These are phyloP conservation scores for Anguilla pacifica DNA, from an alignment of 2,797 vertebrate species.

Conservation along the genomic window DNA sequence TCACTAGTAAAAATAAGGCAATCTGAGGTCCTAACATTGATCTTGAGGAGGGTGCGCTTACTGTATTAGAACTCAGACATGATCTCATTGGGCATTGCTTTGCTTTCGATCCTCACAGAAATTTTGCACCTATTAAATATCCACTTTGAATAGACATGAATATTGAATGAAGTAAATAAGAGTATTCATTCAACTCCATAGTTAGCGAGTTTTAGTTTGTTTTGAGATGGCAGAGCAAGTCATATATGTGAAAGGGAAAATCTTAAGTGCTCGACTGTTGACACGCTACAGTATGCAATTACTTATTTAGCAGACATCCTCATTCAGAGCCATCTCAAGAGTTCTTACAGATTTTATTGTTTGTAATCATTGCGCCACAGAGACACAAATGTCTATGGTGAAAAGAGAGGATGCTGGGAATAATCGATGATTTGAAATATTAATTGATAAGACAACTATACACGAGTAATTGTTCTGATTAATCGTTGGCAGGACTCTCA, in stretches of 20 bases:
- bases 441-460: conserved; percentile 13
- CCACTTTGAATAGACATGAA: not conserved
- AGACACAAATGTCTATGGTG: not conserved
- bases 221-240: not conserved
- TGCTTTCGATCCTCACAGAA: not conserved
- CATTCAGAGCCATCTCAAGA: not conserved
- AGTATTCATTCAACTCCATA: not conserved
- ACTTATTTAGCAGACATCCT: not conserved
- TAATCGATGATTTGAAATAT: conserved; percentile 15
- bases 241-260: not conserved
- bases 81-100: not conserved
- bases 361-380: not conserved
- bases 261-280: not conserved
- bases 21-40: not conserved
- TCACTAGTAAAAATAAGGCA: not conserved
- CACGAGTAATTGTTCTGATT: conserved; percentile 18
- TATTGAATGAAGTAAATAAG: not conserved
- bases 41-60: not conserved
- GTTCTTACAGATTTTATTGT: not conserved
- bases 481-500: not conserved
- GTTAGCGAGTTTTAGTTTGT: not conserved
- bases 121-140: not conserved
- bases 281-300: not conserved
- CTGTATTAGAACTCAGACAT: not conserved
- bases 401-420: not conserved